Conservation (phyloP, 1,140 invertebrate genomes). For the Marisa cornuarietis region DNA sequence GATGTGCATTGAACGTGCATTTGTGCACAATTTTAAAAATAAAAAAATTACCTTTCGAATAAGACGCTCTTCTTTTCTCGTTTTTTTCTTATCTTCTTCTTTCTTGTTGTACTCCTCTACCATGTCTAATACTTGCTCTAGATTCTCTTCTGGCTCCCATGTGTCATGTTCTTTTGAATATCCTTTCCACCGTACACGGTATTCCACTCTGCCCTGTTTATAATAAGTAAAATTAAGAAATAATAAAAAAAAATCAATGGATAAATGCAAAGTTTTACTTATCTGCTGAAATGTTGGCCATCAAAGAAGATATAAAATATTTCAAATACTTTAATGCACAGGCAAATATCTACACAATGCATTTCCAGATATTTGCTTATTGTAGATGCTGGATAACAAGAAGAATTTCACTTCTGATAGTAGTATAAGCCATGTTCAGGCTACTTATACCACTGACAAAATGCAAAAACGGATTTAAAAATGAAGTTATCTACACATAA, state of each 20-base stretch:
- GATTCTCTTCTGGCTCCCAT: constrained; percentile 81
- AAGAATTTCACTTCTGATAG: no score
- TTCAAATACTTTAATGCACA: no score
- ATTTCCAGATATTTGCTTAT: no score
- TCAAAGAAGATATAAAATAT: no score
- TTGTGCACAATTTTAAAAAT: not conserved
- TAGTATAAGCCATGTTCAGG: no score
- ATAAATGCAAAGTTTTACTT: not conserved
- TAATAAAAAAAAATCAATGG: not conserved
- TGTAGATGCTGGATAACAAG: no score
- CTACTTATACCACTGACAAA: no score
- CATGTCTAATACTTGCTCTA: constrained; percentile 65
- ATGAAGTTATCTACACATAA: no score
- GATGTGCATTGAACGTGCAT: no score
- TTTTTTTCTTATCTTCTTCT: constrained; percentile 41
- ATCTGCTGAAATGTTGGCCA: no score
- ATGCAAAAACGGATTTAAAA: no score
- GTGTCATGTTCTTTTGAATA: constrained; percentile 79
- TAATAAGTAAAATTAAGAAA: constrained; percentile 1
- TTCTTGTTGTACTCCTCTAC: constrained; percentile 55
- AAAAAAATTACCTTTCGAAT: constrained; percentile 36
- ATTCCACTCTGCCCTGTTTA: constrained; percentile 74
- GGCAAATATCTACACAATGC: no score
- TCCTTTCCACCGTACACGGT: constrained; percentile 84
- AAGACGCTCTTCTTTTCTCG: constrained; percentile 47